A percentile compares a stretch with the other conserved stretches of the same genome.
Evolutionary conservation across 1,140 invertebrate species (phyloP).

Genomic region (Vanessa tameamea): DNA sequence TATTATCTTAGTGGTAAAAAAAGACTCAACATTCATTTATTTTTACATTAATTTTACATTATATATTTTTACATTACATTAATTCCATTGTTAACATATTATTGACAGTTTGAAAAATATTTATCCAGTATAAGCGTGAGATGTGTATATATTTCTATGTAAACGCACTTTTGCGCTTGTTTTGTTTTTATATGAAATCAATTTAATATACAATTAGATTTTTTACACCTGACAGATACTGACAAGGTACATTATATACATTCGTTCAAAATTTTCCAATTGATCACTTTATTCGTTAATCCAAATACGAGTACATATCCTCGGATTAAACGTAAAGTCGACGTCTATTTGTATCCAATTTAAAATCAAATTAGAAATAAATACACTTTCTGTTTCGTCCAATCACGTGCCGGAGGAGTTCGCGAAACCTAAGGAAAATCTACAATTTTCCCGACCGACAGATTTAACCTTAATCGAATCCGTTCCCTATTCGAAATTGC

Average conservation of each 20-base stretch:
- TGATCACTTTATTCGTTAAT: not conserved
- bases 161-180: too few species aligned
- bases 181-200: not conserved
- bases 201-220: not conserved
- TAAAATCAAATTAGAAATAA: slow-evolving; percentile 74
- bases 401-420: slow-evolving; percentile 59
- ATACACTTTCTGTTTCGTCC: slow-evolving; percentile 64
- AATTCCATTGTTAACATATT: too few species aligned
- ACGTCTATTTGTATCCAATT: slow-evolving; percentile 69
- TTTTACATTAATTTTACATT: too few species aligned
- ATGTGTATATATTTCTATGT: too few species aligned
- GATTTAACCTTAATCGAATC: slow-evolving; percentile 75
- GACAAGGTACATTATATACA: not conserved
- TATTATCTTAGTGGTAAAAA: too few species aligned
- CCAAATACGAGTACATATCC: not conserved
- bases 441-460: slow-evolving; percentile 57
- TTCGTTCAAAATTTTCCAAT: slow-evolving; percentile 9
- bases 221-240: not conserved
- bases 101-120: too few species aligned
- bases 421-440: slow-evolving; percentile 50
- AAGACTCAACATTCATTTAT: too few species aligned
- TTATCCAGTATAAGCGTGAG: too few species aligned
- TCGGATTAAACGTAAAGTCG: slow-evolving; percentile 37
- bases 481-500: slow-evolving; percentile 53
- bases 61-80: too few species aligned